Percentiles rank a stretch among this genome's conserved stretches.
Evolutionary conservation across 2,888 invertebrate species (phyloP).

Genomic region (Podotricha telesiphe): DNA sequence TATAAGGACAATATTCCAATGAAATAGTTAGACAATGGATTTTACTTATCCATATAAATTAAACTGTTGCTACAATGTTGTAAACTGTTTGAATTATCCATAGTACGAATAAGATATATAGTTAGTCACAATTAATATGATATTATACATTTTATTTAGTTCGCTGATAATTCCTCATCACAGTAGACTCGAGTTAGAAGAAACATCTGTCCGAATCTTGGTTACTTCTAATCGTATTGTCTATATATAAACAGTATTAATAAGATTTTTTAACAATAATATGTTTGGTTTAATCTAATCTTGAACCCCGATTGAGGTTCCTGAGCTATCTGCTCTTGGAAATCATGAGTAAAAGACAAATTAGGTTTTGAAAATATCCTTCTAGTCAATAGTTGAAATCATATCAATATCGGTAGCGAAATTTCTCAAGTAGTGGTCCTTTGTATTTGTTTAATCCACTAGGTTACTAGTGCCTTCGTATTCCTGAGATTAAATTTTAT

Average conservation of each 20-base stretch:
- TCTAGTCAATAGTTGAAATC: conserved; percentile 72
- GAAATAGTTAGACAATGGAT: conserved; percentile 3
- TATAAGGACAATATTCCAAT: conserved; percentile 9
- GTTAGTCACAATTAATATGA: conserved; percentile 19
- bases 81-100: conserved; percentile 23
- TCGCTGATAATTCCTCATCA: not conserved
- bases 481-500: conserved; percentile 20
- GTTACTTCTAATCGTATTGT: conserved; percentile 57
- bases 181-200: conserved; percentile 25
- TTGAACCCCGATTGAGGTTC: conserved; percentile 52
- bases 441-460: conserved; percentile 56
- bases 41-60: conserved; percentile 4
- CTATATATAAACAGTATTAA: conserved; percentile 61
- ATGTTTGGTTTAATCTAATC: conserved; percentile 45
- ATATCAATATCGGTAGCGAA: conserved; percentile 59
- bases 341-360: conserved; percentile 47
- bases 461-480: conserved; percentile 79
- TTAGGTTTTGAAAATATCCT: conserved; percentile 45
- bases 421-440: conserved; percentile 33
- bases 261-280: conserved; percentile 61
- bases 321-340: conserved; percentile 38
- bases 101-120: conserved; percentile 21
- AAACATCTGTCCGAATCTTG: conserved; percentile 47
- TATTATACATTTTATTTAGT: conserved; percentile 2
- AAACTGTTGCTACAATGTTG: conserved; percentile 12